Evolutionary conservation across 92 coral and sea anemone genomes (phyloP).

Genomic region (Scolanthus callimorphus): DNA sequence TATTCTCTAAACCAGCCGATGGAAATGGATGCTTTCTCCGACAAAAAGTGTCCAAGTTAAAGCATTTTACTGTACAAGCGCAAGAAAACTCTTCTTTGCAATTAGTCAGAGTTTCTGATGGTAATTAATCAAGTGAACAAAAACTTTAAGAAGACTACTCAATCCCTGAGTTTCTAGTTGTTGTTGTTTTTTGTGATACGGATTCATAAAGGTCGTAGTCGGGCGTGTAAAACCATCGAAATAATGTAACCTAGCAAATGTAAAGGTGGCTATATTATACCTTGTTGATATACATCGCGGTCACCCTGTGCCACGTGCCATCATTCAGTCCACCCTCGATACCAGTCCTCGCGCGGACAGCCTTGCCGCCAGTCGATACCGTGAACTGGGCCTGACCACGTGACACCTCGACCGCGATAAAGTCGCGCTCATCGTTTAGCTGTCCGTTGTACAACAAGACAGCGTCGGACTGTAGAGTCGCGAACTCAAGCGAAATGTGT

Average conservation of each 20-base stretch:
- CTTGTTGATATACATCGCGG: constrained; percentile 73
- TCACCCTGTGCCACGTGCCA: constrained; percentile 89
- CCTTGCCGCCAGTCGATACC: constrained; percentile 60
- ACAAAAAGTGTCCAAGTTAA: too few relatives aligned
- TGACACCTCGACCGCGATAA: constrained; percentile 67
- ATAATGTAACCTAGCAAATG: too few relatives aligned
- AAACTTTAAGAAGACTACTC: too few relatives aligned
- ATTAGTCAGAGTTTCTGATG: too few relatives aligned
- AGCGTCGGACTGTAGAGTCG: constrained; percentile 73
- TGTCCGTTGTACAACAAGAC: constrained; percentile 84
- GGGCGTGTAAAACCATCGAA: too few relatives aligned
- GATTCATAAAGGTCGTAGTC: too few relatives aligned
- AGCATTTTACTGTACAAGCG: too few relatives aligned
- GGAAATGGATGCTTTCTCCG: neutral
- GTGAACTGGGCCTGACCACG: constrained; percentile 67
- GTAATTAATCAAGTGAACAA: too few relatives aligned
- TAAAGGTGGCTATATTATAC: too few relatives aligned
- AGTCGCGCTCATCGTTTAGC: constrained; percentile 72
- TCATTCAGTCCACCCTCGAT: constrained; percentile 75
- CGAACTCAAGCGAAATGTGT: constrained; percentile 70
- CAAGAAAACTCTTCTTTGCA: too few relatives aligned
- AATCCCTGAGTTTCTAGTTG: too few relatives aligned
- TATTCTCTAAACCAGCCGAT: neutral
- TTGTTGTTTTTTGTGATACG: too few relatives aligned
- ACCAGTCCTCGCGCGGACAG: constrained; percentile 52